Evolutionary conservation across 2,113 vertebrate species (phyloP).

Genomic region (Chlamydotis undulata): DNA sequence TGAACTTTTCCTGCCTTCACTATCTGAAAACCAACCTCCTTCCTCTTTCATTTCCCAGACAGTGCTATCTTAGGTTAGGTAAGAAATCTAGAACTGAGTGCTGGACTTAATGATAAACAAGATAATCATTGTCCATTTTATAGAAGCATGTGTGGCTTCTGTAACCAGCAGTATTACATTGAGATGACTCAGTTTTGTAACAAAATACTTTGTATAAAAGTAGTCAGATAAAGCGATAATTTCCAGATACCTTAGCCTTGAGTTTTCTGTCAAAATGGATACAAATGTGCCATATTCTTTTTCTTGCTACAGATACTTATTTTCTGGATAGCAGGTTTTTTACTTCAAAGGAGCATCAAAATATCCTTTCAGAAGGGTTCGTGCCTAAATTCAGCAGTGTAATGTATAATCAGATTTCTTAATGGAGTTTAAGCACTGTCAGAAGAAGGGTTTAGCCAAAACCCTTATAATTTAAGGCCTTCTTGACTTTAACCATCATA

Average conservation of each 20-base stretch:
- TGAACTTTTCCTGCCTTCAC: not conserved
- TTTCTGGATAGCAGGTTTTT: not conserved
- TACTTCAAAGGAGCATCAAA: not conserved
- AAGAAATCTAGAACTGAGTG: not conserved
- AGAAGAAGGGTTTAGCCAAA: not conserved
- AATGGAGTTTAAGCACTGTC: not conserved
- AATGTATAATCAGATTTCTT: not conserved
- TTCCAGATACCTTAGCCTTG: not conserved
- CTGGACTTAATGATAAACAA: not conserved
- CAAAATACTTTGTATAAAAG: not conserved
- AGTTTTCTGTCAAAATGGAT: not conserved
- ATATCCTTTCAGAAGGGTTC: not conserved
- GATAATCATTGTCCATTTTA: not conserved
- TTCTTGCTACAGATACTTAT: not conserved
- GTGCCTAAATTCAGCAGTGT: not conserved
- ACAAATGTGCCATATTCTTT: not conserved
- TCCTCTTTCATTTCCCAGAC: not conserved
- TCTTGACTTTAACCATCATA: not conserved
- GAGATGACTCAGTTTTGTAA: not conserved
- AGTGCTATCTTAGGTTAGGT: not conserved
- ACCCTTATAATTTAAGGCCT: not conserved
- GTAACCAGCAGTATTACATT: not conserved
- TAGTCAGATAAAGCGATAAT: fast-evolving
- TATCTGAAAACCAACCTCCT: not conserved
- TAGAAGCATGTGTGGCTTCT: not conserved